These are phyloP conservation scores for Dastarcus helophoroides DNA, from an alignment of 2,888 invertebrate species.

Conservation along the genomic window DNA sequence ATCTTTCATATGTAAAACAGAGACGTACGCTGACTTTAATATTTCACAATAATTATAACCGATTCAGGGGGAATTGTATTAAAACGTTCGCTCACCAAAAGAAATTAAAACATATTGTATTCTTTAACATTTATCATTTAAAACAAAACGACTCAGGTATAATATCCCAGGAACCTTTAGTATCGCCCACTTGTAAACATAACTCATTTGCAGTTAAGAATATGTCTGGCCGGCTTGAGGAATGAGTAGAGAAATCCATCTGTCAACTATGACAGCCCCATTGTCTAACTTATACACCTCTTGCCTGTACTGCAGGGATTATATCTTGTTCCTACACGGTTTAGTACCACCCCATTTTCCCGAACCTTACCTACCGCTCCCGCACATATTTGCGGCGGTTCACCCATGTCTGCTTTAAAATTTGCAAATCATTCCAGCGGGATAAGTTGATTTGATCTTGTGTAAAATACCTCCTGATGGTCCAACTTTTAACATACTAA, in stretches of 20 bases:
- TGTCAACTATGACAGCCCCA: slow-evolving; percentile 24
- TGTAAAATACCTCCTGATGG: too few relatives aligned
- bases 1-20: too few relatives aligned
- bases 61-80: background rate
- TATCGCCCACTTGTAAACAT: slow-evolving; percentile 14
- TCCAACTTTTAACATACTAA: too few relatives aligned
- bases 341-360: too few relatives aligned
- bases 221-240: slow-evolving; percentile 16
- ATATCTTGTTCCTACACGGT: slow-evolving; percentile 18
- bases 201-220: slow-evolving; percentile 21
- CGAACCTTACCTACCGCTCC: too few relatives aligned
- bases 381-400: too few relatives aligned
- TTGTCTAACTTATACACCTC: slow-evolving; percentile 21
- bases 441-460: too few relatives aligned
- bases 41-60: background rate
- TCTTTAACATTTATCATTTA: slow-evolving; percentile 20
- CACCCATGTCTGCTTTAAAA: too few relatives aligned
- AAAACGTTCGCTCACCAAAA: slow-evolving; percentile 6
- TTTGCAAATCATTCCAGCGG: too few relatives aligned
- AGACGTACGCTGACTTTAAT: background rate
- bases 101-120: slow-evolving; percentile 19
- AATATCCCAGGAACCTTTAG: slow-evolving; percentile 14
- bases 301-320: slow-evolving; percentile 14
- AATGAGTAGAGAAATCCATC: slow-evolving; percentile 24
- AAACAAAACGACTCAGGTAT: slow-evolving; percentile 22